These are phyloP conservation scores for Neodiprion virginianus DNA, from an alignment of 1,140 invertebrate genomes.

Conservation along the genomic window DNA sequence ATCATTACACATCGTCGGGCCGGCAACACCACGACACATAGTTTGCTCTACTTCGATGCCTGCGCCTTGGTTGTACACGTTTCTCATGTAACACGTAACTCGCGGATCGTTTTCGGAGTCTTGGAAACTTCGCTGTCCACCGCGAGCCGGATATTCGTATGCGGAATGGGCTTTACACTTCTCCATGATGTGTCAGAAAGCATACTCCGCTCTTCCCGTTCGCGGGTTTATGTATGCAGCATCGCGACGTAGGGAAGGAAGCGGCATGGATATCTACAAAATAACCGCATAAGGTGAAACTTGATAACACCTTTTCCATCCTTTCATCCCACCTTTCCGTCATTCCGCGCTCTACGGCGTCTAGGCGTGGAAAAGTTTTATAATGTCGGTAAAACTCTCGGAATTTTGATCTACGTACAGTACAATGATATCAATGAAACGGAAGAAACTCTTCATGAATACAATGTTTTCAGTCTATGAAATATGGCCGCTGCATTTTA, in stretches of 20 bases:
- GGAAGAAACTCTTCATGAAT: not conserved
- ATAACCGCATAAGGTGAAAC: slow-evolving; percentile 40
- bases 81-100: not conserved
- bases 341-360: not conserved
- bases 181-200: too few species aligned
- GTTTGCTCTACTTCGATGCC: not conserved
- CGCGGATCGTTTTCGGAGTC: too few species aligned
- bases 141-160: too few species aligned
- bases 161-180: too few species aligned
- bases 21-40: not conserved
- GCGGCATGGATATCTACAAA: slow-evolving; percentile 33
- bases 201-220: not conserved
- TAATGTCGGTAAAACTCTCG: slow-evolving; percentile 17
- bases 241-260: not conserved
- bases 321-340: not conserved
- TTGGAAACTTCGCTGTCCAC: too few species aligned
- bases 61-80: not conserved
- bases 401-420: too few species aligned
- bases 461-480: too few species aligned
- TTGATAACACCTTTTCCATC: slow-evolving; percentile 37
- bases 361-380: slow-evolving; percentile 31
- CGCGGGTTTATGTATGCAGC: not conserved
- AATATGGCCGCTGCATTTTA: too few species aligned
- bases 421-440: not conserved
- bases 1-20: not conserved